Evolutionary conservation across 2,888 invertebrate species (phyloP), one percentile per base, ranked within the genome.

Genomic region (Tipula vernalis): DNA sequence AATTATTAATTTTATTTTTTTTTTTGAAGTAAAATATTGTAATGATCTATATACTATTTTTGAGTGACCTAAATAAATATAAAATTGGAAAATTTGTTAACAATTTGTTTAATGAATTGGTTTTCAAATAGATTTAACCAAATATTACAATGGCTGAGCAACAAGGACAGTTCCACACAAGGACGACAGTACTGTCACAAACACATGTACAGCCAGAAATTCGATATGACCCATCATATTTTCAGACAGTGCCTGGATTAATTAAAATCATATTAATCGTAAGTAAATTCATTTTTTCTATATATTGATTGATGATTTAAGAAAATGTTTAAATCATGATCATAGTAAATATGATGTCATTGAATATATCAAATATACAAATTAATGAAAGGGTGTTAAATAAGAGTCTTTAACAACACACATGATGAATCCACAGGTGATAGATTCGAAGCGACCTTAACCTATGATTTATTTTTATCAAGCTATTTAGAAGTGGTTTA

Each of bases 261-360:
- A 90, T 97, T 28, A 97, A 97, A 93, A 91, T 94, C 88, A 93
- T 93, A 0, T 94, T 96, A 93, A 94, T 96, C 90, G 96, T 96
- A 92, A 94, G 95, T 93, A 89, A 15, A 15, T 86, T 71, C 8
- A 18, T 39, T 83, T 39, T 39, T 6, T 15, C 13, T 87, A 85
- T 86, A 42, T 36, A 51, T 86, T 13, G 10, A 1, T 86, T 86
- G 86, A 71, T 86, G 5, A 57, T 86, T 86, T n/a, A 71, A 71
- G 18, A 71, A 71, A 71, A 71, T 28, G 71, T 13, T 71, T 28
- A 28, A 71, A 28, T 28, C 71, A 71, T 71, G 28, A 28, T 28
- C 28, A 28, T 71, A 71, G 71, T 71, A 71, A 71, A 71, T n/a
- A n/a, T 71, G 71, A 71, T 71, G 71, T 71, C 71, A 71, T 28